Evolutionary conservation across 2,888 invertebrate genomes (phyloP).

Genomic region (Chrysina gloriosa): DNA sequence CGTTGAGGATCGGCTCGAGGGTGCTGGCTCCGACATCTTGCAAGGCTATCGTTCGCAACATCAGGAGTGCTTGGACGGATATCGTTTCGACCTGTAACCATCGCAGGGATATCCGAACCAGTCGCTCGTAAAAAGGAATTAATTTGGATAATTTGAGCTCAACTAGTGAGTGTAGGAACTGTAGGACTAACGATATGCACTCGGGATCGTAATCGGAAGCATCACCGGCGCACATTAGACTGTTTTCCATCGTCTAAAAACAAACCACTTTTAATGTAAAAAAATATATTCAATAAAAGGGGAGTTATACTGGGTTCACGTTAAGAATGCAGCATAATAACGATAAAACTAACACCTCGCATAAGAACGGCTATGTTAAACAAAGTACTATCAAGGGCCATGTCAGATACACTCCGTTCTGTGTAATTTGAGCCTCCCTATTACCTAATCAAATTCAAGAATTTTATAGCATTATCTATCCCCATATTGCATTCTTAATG

Average conservation of each 20-base stretch:
- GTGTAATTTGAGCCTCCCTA: too few relatives aligned
- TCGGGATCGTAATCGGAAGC: slow-evolving; percentile 61
- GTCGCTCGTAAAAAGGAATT: slow-evolving; percentile 61
- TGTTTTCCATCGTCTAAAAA: slow-evolving; percentile 54
- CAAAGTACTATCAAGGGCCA: too few relatives aligned
- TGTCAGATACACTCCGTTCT: too few relatives aligned
- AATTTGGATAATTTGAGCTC: slow-evolving; percentile 63
- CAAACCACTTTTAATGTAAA: too few relatives aligned
- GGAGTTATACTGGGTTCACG: too few relatives aligned
- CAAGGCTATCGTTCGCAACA: slow-evolving; percentile 63
- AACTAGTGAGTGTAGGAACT: slow-evolving; percentile 66
- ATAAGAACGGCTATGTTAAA: too few relatives aligned
- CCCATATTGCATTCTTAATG: too few relatives aligned
- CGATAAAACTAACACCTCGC: too few relatives aligned
- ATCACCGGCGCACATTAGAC: slow-evolving; percentile 51
- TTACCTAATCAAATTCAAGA: too few relatives aligned
- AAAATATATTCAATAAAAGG: too few relatives aligned
- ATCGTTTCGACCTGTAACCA: slow-evolving; percentile 66
- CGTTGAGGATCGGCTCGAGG: slow-evolving; percentile 56
- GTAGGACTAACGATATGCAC: slow-evolving; percentile 66
- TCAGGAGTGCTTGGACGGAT: slow-evolving; percentile 63
- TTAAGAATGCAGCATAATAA: too few relatives aligned
- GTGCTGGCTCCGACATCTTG: slow-evolving; percentile 50
- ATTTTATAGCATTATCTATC: too few relatives aligned
- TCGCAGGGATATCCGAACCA: slow-evolving; percentile 64